A percentile compares a stretch with the other conserved stretches of the same genome.
phyloP scores from a whole-genome alignment of 2,888 invertebrate species.

The Steinernema carpocapsae region DNA sequence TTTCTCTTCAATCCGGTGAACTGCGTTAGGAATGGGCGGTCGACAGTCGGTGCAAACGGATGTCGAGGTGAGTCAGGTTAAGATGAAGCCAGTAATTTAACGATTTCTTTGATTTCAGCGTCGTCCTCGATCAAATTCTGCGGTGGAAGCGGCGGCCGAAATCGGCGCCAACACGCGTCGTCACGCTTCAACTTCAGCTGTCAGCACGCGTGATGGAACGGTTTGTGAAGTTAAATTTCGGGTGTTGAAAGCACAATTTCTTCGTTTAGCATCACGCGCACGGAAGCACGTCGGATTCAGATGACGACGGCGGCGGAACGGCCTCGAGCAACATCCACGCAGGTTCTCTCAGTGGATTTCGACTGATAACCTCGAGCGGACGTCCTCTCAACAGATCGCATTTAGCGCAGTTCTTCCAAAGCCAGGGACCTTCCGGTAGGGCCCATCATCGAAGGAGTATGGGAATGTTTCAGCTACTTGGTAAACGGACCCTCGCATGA shows the following conservation, averaged over 20 bases:
- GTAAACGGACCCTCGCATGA: constrained; percentile 30
- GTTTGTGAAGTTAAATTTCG: not conserved
- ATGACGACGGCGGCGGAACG: constrained; percentile 31
- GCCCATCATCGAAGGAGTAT: constrained; percentile 23
- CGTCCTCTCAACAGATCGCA: constrained; percentile 26
- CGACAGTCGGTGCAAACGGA: constrained; percentile 41
- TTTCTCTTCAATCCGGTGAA: no score
- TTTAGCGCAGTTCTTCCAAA: constrained; percentile 23
- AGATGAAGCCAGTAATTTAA: not conserved
- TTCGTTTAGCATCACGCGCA: constrained; percentile 8
- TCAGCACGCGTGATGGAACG: constrained; percentile 23
- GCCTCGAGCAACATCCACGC: not conserved
- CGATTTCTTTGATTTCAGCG: constrained; percentile 33
- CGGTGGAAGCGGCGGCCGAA: constrained; percentile 30
- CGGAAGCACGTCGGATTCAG: constrained; percentile 35
- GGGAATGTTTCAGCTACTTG: constrained; percentile 39
- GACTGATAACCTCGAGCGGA: constrained; percentile 31
- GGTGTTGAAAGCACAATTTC: not conserved
- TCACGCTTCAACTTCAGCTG: constrained; percentile 23
- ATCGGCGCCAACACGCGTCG: constrained; percentile 13
- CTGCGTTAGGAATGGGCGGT: constrained; percentile 37
- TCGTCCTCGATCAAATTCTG: constrained; percentile 37
- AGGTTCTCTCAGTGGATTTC: constrained; percentile 8
- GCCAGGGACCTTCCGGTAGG: constrained; percentile 16
- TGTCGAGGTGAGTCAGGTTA: constrained; percentile 30